Evolutionary conservation across 1,140 invertebrate species (phyloP).

Genomic region (Atta texana): DNA sequence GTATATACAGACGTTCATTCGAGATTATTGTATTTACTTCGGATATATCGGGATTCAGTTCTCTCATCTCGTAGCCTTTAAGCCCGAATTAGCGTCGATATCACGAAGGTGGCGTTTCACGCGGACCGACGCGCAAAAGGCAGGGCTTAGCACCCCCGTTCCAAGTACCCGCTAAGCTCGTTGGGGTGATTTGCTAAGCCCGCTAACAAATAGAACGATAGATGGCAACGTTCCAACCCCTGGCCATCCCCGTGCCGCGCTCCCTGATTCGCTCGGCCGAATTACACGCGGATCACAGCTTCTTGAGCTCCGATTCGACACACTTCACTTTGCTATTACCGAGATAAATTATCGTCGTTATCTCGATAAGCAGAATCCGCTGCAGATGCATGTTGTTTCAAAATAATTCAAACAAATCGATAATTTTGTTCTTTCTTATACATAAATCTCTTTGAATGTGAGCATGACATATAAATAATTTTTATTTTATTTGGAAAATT

Average conservation of each 20-base stretch:
- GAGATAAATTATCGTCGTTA: conserved; percentile 45
- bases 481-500: background rate
- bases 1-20: background rate
- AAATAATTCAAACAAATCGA: conserved; percentile 7
- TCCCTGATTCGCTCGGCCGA: conserved; percentile 77
- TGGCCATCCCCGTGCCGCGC: conserved; percentile 56
- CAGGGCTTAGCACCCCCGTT: conserved; percentile 84
- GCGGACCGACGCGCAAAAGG: conserved; percentile 63
- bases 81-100: conserved; percentile 70
- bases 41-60: conserved; percentile 26
- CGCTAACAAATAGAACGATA: conserved; percentile 86
- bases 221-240: conserved; percentile 83
- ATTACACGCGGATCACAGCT: conserved; percentile 84
- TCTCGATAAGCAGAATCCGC: conserved; percentile 46
- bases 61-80: conserved; percentile 46
- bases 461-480: background rate
- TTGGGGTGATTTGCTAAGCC: conserved; percentile 86
- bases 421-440: no score
- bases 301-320: conserved; percentile 84
- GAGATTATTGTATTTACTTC: conserved; percentile 56
- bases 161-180: conserved; percentile 83
- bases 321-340: conserved; percentile 78
- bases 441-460: no score
- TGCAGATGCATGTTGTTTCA: background rate
- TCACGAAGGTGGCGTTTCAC: conserved; percentile 57